Percentiles rank a stretch among this genome's conserved stretches.
phyloP scores from a whole-genome alignment of 2,797 vertebrate genomes.

The Liparis tanakae region DNA sequence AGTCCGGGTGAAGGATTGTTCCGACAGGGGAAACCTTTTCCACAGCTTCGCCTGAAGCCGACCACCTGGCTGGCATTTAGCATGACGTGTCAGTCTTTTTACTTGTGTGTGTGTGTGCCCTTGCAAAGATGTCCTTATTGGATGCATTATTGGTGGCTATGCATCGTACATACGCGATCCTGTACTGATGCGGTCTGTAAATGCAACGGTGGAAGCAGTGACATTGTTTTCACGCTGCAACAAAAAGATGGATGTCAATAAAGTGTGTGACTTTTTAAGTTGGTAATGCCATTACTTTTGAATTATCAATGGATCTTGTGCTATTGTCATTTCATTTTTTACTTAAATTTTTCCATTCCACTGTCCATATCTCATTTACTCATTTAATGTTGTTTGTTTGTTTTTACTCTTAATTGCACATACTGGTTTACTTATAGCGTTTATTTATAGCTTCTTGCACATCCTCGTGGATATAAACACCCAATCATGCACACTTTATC shows the following conservation, averaged over 20 bases:
- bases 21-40: conserved; percentile 65
- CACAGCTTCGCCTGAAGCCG: conserved; percentile 55
- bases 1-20: conserved; percentile 49
- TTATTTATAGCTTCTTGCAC: too few species aligned
- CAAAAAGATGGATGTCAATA: background rate
- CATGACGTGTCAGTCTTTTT: conserved; percentile 37
- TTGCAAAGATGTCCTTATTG: background rate
- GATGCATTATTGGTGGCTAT: background rate
- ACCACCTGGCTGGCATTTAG: conserved; percentile 67
- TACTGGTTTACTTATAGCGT: too few species aligned
- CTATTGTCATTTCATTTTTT: too few species aligned
- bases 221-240: background rate
- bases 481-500: too few species aligned
- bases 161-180: background rate
- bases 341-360: too few species aligned
- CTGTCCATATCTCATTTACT: too few species aligned
- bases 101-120: background rate
- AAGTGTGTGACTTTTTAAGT: background rate
- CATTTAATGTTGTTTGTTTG: too few species aligned
- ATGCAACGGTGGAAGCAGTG: background rate
- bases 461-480: too few species aligned
- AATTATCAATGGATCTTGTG: background rate
- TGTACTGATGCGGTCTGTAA: background rate
- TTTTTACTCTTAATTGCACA: too few species aligned
- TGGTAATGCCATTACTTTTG: background rate